Percentiles rank a stretch among this genome's conserved stretches.
Conservation (phyloP, 64 coral and sea anemone species). For the Montipora foliosa region DNA sequence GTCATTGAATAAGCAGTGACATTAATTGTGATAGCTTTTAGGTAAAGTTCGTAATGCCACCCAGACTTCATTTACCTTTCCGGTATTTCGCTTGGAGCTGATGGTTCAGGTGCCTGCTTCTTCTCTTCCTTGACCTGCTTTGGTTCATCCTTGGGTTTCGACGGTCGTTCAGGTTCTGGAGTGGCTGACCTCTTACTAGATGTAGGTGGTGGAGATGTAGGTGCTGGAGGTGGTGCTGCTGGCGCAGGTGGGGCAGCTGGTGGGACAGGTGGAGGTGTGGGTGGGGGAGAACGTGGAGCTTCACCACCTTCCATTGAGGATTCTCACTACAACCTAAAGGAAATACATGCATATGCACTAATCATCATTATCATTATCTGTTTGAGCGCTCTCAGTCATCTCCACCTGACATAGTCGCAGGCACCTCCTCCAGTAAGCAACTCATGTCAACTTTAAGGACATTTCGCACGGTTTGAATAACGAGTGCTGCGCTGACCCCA, state of each 20-base stretch:
- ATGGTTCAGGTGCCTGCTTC: neutral
- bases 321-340: neutral
- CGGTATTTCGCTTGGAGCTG: neutral
- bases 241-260: neutral
- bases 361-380: no score
- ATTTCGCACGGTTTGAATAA: no score
- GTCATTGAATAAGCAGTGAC: no score
- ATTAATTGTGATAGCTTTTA: no score
- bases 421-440: no score
- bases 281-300: neutral
- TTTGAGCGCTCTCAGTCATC: no score
- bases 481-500: no score
- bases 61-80: neutral
- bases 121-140: neutral
- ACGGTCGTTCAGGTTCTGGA: constrained; percentile 23
- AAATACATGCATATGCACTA: neutral
- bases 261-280: neutral
- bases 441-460: no score
- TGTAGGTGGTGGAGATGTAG: neutral
- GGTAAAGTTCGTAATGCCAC: no score
- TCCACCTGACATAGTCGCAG: no score
- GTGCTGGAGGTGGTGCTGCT: neutral
- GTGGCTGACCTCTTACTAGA: constrained; percentile 7
- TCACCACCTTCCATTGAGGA: constrained; percentile 17
- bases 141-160: neutral